Evolutionary conservation across 2,797 vertebrate genomes (phyloP).

Genomic region (Masticophis lateralis): DNA sequence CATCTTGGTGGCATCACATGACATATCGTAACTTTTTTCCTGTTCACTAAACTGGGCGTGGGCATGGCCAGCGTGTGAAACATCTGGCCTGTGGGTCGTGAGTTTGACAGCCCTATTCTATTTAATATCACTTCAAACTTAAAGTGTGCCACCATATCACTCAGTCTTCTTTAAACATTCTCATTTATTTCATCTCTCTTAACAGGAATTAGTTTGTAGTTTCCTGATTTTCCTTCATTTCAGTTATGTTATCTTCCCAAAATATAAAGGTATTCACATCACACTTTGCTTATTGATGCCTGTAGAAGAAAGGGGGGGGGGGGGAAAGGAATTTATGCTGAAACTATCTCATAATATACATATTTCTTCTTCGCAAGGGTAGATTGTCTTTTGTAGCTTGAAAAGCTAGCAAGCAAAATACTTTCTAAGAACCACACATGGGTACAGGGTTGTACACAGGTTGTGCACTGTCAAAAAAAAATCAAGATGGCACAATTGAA

Average conservation of each 20-base stretch:
- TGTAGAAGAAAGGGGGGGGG: slow-evolving; percentile 3
- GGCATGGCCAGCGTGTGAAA: no score
- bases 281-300: slow-evolving; percentile 9
- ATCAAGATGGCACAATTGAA: not conserved
- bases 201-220: not conserved
- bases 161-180: not conserved
- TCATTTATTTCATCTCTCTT: not conserved
- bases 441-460: not conserved
- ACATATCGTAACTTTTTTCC: no score
- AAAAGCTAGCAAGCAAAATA: not conserved
- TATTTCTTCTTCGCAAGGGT: not conserved
- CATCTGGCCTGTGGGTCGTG: no score
- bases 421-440: not conserved
- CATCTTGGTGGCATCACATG: no score
- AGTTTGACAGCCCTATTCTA: not conserved
- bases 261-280: not conserved
- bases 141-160: not conserved
- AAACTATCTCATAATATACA: not conserved
- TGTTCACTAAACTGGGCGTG: no score
- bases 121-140: not conserved
- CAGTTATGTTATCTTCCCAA: not conserved
- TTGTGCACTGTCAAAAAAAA: not conserved
- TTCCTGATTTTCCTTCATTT: not conserved
- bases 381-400: not conserved
- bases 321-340: not conserved